Evolutionary conservation across 2,797 vertebrate species (phyloP).

Genomic region (Phalloptychus januarius): DNA sequence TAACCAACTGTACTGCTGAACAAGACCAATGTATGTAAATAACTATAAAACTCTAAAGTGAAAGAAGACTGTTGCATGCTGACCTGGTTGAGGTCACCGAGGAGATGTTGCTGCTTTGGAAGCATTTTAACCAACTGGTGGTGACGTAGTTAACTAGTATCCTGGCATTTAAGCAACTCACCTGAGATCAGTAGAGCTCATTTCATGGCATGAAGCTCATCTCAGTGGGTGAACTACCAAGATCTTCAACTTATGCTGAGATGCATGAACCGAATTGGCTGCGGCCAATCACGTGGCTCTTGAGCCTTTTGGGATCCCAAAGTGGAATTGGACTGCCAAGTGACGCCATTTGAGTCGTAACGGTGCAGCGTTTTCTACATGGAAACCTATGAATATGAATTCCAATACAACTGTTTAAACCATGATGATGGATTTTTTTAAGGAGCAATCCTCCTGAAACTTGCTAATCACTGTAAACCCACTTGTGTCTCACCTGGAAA

Average conservation of each 20-base stretch:
- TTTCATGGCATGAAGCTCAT: slow-evolving; percentile 5
- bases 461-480: slow-evolving; percentile 7
- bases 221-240: not conserved
- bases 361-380: not conserved
- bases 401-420: not conserved
- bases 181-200: not conserved
- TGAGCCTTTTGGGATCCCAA: slow-evolving; percentile 25
- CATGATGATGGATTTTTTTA: slow-evolving; percentile 5
- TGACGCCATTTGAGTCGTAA: slow-evolving; percentile 1
- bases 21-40: slow-evolving; percentile 28
- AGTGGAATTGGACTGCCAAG: not conserved
- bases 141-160: slow-evolving; percentile 32
- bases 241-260: slow-evolving; percentile 1
- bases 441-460: slow-evolving; percentile 13
- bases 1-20: slow-evolving; percentile 28
- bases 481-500: slow-evolving; percentile 16
- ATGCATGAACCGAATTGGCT: not conserved
- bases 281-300: not conserved
- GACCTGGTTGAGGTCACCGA: slow-evolving; percentile 20
- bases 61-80: slow-evolving; percentile 42
- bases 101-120: slow-evolving; percentile 32
- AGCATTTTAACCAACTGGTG: slow-evolving; percentile 31
- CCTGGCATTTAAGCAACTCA: slow-evolving; percentile 22
- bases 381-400: not conserved
- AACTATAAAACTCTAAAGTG: slow-evolving; percentile 12